phyloP scores from a whole-genome alignment of 1,140 invertebrate species.

The Coenobita brevimanus region DNA sequence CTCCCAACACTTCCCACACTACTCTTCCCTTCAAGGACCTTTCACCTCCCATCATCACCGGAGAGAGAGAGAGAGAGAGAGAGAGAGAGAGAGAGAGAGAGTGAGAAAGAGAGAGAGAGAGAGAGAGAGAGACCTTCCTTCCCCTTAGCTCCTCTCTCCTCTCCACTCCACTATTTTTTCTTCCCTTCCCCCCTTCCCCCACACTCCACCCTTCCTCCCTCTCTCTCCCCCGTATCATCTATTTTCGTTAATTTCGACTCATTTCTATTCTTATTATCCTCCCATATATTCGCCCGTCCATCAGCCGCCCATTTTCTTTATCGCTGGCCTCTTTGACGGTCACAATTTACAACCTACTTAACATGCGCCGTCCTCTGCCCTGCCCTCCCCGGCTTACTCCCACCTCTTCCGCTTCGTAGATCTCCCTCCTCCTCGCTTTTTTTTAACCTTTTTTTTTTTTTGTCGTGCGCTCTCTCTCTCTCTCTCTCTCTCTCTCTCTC shows the following conservation, averaged over 20 bases:
- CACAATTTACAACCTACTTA: slow-evolving; percentile 64
- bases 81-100: too few relatives aligned
- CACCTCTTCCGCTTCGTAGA: not conserved
- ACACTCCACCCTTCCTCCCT: not conserved
- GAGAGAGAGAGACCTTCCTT: not conserved
- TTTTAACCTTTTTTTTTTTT: not conserved
- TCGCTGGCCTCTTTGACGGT: slow-evolving; percentile 58
- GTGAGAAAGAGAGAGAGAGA: not conserved
- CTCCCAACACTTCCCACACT: not conserved
- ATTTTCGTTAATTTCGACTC: slow-evolving; percentile 67
- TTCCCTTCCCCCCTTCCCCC: not conserved
- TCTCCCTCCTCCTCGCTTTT: not conserved
- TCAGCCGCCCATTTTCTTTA: slow-evolving; percentile 64
- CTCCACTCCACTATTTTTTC: not conserved
- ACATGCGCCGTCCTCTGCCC: slow-evolving; percentile 51
- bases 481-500: not conserved
- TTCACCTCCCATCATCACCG: slow-evolving; percentile 5
- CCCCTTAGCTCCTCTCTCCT: not conserved
- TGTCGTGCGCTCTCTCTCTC: not conserved
- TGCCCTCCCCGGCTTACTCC: not conserved
- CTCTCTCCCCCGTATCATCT: slow-evolving; percentile 12
- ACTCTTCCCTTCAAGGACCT: too few relatives aligned
- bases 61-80: too few relatives aligned
- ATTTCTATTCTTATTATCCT: slow-evolving; percentile 67
- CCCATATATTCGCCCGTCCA: slow-evolving; percentile 63